These are phyloP conservation scores for Hedya salicella DNA, from an alignment of 2,888 invertebrate genomes.

Conservation along the genomic window DNA sequence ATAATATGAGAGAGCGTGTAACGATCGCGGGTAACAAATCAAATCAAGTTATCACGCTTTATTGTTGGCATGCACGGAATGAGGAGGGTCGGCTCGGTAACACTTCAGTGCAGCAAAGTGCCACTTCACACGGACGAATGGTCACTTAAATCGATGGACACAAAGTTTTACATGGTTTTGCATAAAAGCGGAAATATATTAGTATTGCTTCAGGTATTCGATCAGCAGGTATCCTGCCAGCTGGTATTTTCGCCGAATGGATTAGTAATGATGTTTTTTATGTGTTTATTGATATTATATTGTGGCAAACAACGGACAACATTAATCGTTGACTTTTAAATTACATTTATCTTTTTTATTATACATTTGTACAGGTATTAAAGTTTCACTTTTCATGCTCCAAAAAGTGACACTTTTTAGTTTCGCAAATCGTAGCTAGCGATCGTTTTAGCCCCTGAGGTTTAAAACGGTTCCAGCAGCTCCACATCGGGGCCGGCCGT, in stretches of 20 bases:
- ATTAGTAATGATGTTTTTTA: not conserved
- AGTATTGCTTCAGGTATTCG: not conserved
- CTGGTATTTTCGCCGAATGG: not conserved
- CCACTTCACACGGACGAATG: slow-evolving; percentile 32
- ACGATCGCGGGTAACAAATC: slow-evolving; percentile 34
- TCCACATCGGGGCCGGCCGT: too few relatives aligned
- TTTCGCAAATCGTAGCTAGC: too few relatives aligned
- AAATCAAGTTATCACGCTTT: slow-evolving; percentile 38
- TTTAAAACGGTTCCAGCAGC: too few relatives aligned
- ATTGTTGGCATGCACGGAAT: slow-evolving; percentile 24
- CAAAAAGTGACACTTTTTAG: too few relatives aligned
- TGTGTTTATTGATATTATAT: too few relatives aligned
- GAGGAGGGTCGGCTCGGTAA: slow-evolving; percentile 29
- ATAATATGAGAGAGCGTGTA: slow-evolving; percentile 14
- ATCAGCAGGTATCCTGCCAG: too few relatives aligned
- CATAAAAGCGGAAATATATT: not conserved
- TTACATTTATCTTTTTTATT: too few relatives aligned
- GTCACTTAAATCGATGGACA: slow-evolving; percentile 24
- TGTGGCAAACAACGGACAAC: too few relatives aligned
- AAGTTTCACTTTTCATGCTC: too few relatives aligned
- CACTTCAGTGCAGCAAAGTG: slow-evolving; percentile 30
- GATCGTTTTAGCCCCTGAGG: too few relatives aligned
- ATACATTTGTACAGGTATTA: too few relatives aligned
- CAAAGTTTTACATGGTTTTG: not conserved
- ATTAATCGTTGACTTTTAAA: too few relatives aligned